Percentiles rank a stretch among this genome's conserved stretches.
phyloP scores from a whole-genome alignment of 2,888 invertebrate genomes.

The Cheilosia variabilis region DNA sequence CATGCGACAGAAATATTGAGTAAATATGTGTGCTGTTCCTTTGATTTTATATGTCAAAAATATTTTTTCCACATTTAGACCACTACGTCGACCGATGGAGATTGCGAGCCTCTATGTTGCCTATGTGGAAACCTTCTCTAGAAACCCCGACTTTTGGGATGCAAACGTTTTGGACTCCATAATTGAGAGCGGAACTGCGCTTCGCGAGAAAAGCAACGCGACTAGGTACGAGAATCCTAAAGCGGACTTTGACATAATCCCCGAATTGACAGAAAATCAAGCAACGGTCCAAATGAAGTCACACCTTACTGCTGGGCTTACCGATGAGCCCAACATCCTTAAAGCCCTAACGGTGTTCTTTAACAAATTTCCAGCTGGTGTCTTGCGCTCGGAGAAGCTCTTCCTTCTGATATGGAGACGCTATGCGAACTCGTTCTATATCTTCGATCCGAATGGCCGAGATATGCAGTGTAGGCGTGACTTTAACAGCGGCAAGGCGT shows the following conservation, averaged over 20 bases:
- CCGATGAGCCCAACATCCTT: constrained; percentile 80
- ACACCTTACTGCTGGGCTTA: constrained; percentile 79
- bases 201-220: constrained; percentile 77
- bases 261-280: constrained; percentile 79
- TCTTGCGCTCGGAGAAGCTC: constrained; percentile 78
- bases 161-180: constrained; percentile 79
- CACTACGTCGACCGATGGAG: constrained; percentile 79
- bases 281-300: constrained; percentile 78
- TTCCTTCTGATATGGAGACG: constrained; percentile 84
- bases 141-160: constrained; percentile 81
- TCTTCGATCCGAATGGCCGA: constrained; percentile 86
- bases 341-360: constrained; percentile 80
- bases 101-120: constrained; percentile 80
- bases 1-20: not conserved
- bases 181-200: constrained; percentile 77
- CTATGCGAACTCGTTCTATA: constrained; percentile 85
- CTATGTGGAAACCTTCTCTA: constrained; percentile 80
- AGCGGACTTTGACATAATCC: constrained; percentile 80
- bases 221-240: constrained; percentile 78
- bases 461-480: constrained; percentile 79
- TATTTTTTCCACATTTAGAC: constrained; percentile 66
- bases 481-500: constrained; percentile 84
- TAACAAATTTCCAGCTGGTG: constrained; percentile 78
- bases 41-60: not conserved
- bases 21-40: not conserved